Percentiles rank a stretch among this genome's conserved stretches.
Conservation (phyloP, 2,113 vertebrate genomes). For the Petromus typicus region DNA sequence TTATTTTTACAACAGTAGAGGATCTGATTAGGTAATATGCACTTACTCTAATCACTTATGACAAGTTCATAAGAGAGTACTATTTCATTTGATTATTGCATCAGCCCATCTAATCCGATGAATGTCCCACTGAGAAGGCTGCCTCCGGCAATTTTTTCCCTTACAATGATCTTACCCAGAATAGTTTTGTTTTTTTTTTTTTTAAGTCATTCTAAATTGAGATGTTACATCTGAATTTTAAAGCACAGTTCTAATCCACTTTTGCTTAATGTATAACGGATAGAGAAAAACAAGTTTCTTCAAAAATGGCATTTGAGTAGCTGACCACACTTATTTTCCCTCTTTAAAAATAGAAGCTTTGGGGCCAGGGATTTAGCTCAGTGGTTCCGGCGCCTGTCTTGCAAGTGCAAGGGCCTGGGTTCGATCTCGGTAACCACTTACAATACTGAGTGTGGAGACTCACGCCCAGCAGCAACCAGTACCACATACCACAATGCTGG, state of each 20-base stretch:
- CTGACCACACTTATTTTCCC: neutral
- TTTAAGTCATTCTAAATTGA: neutral
- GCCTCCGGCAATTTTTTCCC: neutral
- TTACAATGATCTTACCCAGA: neutral
- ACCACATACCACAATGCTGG: too few relatives aligned
- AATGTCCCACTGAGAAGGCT: neutral
- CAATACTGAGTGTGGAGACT: too few relatives aligned
- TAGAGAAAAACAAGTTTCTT: neutral
- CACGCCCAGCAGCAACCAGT: too few relatives aligned
- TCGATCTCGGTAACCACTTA: too few relatives aligned
- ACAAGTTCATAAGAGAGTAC: neutral
- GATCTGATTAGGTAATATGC: neutral
- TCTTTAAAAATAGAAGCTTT: neutral
- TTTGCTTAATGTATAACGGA: neutral
- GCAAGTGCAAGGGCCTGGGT: too few relatives aligned
- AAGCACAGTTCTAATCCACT: neutral
- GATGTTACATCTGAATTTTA: neutral
- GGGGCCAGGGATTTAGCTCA: too few relatives aligned
- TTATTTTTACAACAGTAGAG: conserved; percentile 37
- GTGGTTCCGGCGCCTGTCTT: too few relatives aligned
- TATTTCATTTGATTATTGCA: conserved; percentile 32
- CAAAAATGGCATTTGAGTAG: neutral
- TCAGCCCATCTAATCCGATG: neutral
- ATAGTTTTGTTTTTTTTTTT: neutral
- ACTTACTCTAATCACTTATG: conserved; percentile 23